These are phyloP conservation scores for Oligia latruncula DNA, from an alignment of 2,888 invertebrate genomes.

Conservation along the genomic window DNA sequence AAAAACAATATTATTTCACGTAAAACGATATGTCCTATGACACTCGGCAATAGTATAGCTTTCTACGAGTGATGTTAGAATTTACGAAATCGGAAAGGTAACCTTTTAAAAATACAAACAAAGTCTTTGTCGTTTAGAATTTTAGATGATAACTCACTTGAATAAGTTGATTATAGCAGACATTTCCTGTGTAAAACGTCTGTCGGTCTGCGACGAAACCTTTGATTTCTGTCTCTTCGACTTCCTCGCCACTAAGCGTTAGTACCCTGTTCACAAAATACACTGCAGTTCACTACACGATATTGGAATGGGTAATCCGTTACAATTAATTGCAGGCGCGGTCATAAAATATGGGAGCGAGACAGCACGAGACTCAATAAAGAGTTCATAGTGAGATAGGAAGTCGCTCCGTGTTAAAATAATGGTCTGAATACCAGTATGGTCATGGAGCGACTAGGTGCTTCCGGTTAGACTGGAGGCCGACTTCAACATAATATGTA, in stretches of 20 bases:
- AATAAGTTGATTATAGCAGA: conserved; percentile 94
- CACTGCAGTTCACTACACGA: neutral
- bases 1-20: too few relatives aligned
- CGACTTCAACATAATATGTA: neutral
- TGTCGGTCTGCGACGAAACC: conserved; percentile 98
- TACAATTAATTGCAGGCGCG: too few relatives aligned
- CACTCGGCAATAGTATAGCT: too few relatives aligned
- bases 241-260: conserved; percentile 97
- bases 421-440: neutral
- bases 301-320: neutral
- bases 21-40: too few relatives aligned
- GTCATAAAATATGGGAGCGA: too few relatives aligned
- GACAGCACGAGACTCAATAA: neutral
- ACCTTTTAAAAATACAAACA: neutral
- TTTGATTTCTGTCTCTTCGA: conserved; percentile 98
- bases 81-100: neutral
- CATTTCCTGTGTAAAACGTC: conserved; percentile 98
- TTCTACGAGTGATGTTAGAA: neutral
- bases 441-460: neutral
- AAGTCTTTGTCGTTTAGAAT: neutral
- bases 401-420: neutral
- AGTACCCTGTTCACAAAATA: conserved; percentile 91
- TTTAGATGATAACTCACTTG: conserved; percentile 74
- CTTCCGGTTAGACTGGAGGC: neutral
- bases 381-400: neutral